phyloP scores from a whole-genome alignment of 1,140 invertebrate species.

The Drosophila varians region DNA sequence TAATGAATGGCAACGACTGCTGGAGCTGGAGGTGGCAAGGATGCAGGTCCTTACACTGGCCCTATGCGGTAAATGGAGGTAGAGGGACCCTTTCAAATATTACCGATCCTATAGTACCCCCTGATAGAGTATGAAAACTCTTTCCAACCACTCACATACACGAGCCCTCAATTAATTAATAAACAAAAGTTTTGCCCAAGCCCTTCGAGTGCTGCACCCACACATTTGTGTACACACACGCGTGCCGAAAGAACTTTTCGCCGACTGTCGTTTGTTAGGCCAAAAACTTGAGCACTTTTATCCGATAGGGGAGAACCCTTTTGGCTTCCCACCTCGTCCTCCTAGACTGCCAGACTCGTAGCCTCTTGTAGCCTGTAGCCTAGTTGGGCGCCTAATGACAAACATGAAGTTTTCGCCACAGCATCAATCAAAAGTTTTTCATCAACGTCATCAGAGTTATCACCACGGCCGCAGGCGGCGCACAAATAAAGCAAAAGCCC shows the following conservation, averaged over 20 bases:
- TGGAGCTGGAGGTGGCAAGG: slow-evolving; percentile 26
- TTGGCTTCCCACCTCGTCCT: too few relatives aligned
- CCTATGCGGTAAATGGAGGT: too few relatives aligned
- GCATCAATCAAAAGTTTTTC: slow-evolving; percentile 82
- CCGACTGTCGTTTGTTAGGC: slow-evolving; percentile 55
- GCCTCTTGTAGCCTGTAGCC: too few relatives aligned
- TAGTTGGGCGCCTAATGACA: slow-evolving; percentile 66
- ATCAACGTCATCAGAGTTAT: slow-evolving; percentile 83
- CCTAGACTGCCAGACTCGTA: too few relatives aligned
- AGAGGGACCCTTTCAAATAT: neutral
- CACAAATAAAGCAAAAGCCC: slow-evolving; percentile 36
- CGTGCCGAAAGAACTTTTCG: slow-evolving; percentile 23
- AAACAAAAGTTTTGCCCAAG: slow-evolving; percentile 68
- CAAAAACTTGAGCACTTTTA: slow-evolving; percentile 36
- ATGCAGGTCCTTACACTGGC: slow-evolving; percentile 24
- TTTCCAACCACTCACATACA: slow-evolving; percentile 35
- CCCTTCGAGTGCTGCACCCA: slow-evolving; percentile 31
- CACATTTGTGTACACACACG: neutral
- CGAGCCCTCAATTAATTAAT: slow-evolving; percentile 76
- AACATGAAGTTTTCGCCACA: slow-evolving; percentile 78
- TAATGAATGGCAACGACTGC: slow-evolving; percentile 63
- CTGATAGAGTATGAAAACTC: neutral
- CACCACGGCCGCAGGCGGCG: slow-evolving; percentile 68
- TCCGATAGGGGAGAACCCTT: slow-evolving; percentile 22
- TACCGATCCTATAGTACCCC: neutral